Percentiles rank a stretch among this genome's conserved stretches.
phyloP scores from a whole-genome alignment of 2,797 vertebrate genomes.

The Vultur gryphus region DNA sequence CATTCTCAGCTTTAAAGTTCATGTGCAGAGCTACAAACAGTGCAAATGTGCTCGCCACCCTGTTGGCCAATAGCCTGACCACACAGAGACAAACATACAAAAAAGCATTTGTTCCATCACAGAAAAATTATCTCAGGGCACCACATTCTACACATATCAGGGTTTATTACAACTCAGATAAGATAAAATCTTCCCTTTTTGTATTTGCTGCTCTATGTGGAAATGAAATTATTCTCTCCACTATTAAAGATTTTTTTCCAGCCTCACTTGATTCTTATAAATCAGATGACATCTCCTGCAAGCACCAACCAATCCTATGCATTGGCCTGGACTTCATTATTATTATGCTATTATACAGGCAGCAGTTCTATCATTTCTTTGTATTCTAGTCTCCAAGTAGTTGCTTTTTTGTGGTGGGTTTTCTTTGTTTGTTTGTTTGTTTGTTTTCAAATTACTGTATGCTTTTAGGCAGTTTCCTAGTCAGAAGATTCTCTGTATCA shows the following conservation, averaged over 20 bases:
- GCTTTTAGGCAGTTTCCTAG: background rate
- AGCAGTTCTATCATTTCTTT: background rate
- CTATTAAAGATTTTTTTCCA: background rate
- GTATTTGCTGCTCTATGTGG: background rate
- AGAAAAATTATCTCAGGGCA: background rate
- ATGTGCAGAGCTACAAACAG: background rate
- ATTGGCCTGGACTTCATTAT: background rate
- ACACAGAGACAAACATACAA: background rate
- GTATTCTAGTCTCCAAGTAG: background rate
- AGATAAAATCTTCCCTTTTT: background rate
- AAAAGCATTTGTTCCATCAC: background rate
- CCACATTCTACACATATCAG: background rate
- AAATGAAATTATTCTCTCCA: background rate
- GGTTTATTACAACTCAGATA: background rate
- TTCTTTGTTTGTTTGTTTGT: too few species aligned
- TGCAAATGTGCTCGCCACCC: background rate
- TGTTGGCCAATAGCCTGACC: accelerated
- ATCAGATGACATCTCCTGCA: background rate
- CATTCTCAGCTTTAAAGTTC: background rate
- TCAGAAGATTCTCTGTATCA: background rate
- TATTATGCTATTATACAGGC: background rate
- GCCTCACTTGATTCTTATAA: background rate
- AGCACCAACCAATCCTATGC: background rate
- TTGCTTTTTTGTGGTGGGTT: background rate
- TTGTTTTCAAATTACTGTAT: background rate